Percentiles rank a stretch among this genome's conserved stretches.
phyloP scores from a whole-genome alignment of 37 sponge, comb jelly and placozoan species.

The Ianthella basta region DNA sequence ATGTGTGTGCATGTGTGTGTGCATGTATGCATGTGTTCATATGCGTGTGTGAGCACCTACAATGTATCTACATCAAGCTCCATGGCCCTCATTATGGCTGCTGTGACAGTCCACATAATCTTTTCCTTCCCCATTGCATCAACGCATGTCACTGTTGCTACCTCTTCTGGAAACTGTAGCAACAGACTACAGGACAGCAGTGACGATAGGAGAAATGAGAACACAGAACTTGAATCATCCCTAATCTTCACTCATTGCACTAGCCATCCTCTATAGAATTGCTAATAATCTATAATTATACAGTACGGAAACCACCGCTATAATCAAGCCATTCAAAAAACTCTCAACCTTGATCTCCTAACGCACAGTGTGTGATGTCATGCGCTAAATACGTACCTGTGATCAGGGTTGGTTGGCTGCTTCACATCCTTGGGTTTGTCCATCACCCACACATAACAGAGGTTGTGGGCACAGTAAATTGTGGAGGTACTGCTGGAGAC shows the following conservation, averaged over 20 bases:
- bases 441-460: slow-evolving; percentile 7
- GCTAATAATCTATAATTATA: too few relatives aligned
- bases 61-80: background rate
- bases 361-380: too few relatives aligned
- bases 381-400: too few relatives aligned
- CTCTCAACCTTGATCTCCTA: too few relatives aligned
- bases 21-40: background rate
- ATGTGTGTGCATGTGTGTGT: background rate
- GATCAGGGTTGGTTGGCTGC: background rate
- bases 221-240: background rate
- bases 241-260: too few relatives aligned
- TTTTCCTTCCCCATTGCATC: background rate
- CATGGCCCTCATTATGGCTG: background rate
- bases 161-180: slow-evolving; percentile 20
- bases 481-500: background rate
- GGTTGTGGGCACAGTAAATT: background rate
- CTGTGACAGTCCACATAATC: background rate
- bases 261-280: too few relatives aligned
- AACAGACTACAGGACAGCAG: background rate
- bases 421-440: background rate
- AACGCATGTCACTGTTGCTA: slow-evolving; percentile 22
- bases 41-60: background rate
- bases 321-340: too few relatives aligned
- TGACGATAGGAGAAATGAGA: background rate
- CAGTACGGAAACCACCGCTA: too few relatives aligned